Conservation (phyloP, 2,888 invertebrate species). For the Ormia ochracea region DNA sequence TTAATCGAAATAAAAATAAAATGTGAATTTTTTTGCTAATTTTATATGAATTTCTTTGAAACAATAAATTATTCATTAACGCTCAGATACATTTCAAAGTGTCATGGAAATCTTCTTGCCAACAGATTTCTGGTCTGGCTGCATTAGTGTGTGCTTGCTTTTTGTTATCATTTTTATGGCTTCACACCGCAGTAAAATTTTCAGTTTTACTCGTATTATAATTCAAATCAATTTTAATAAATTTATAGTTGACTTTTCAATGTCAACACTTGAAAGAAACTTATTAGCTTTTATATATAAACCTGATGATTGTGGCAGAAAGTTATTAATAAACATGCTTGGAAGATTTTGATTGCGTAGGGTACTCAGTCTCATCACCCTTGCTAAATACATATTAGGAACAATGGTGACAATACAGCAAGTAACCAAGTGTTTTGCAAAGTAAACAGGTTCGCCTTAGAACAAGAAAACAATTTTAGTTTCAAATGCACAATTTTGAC, state of each 20-base stretch:
- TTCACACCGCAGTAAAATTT: neutral
- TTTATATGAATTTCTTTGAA: neutral
- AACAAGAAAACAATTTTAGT: no score
- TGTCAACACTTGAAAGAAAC: slow-evolving; percentile 39
- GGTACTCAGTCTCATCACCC: no score
- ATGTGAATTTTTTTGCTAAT: neutral
- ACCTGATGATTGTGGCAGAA: no score
- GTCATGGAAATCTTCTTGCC: slow-evolving; percentile 4
- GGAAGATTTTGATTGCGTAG: no score
- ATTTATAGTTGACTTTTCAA: slow-evolving; percentile 48
- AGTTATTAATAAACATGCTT: no score
- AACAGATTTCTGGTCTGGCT: neutral
- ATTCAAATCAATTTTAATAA: slow-evolving; percentile 14
- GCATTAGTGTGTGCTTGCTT: neutral
- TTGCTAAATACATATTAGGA: no score
- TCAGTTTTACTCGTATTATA: neutral
- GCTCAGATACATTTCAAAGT: slow-evolving; percentile 16
- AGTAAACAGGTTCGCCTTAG: no score
- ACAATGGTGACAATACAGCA: no score
- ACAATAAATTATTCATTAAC: neutral
- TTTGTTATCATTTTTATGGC: neutral
- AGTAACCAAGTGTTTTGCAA: no score
- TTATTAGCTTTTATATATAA: slow-evolving; percentile 1
- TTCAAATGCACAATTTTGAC: neutral
- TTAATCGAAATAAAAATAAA: neutral